Evolutionary conservation across 2,888 invertebrate species (phyloP).

Genomic region (Lordiphosa fenestrarum): DNA sequence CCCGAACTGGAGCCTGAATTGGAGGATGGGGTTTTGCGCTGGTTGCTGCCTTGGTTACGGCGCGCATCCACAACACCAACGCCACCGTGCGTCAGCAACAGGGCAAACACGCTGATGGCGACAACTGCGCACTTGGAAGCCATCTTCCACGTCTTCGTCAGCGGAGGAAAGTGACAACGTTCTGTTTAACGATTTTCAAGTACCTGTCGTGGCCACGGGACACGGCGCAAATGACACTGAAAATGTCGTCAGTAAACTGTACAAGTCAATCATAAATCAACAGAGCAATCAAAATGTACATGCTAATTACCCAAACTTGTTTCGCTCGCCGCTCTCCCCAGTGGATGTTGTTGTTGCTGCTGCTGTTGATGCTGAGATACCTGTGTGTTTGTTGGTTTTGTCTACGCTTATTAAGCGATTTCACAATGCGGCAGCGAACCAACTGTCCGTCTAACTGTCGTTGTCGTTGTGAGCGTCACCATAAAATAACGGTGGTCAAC

Average conservation of each 20-base stretch:
- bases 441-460: constrained; percentile 8
- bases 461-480: constrained; percentile 20
- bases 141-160: constrained; percentile 34
- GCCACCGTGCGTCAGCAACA: constrained; percentile 49
- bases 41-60: constrained; percentile 64
- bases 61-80: constrained; percentile 64
- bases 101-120: constrained; percentile 39
- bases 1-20: constrained; percentile 52
- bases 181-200: constrained; percentile 49
- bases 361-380: constrained; percentile 14
- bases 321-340: constrained; percentile 28
- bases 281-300: constrained; percentile 45
- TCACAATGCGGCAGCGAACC: not conserved
- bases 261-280: constrained; percentile 20
- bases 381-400: constrained; percentile 23
- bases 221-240: constrained; percentile 13
- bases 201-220: constrained; percentile 1
- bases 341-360: constrained; percentile 4
- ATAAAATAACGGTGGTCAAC: not conserved
- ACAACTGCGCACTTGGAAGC: constrained; percentile 51
- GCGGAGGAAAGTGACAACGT: not conserved
- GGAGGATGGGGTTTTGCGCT: constrained; percentile 65
- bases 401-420: constrained; percentile 10
- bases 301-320: constrained; percentile 67
- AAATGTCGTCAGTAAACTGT: constrained; percentile 1